Base-by-base conservation (phyloP, 2,888 invertebrate genomes). In the Allacma fusca region DNA sequence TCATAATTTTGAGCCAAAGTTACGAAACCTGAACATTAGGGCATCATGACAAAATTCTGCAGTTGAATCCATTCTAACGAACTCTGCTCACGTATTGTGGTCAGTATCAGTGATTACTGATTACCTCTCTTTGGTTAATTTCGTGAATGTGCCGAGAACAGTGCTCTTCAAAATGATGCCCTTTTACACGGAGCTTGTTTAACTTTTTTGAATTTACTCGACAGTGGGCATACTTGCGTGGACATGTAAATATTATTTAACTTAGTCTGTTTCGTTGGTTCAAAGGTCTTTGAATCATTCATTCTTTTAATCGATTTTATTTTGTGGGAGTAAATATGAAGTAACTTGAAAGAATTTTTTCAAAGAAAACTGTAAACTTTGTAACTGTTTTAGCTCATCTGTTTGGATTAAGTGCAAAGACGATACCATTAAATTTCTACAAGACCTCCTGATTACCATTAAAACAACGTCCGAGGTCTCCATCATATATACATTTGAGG, bases 21-120 rank as follows among this genome's bases (percentile, higher is more conserved):
- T 97, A 81, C 90, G 90, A 80, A 88, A 86, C 44, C 91, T 91
- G 0, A 91, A 92, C 85, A 89, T 93, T 59, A 93, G 95, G 89
- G 88, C 86, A 87, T 81, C 9, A 80, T 84, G 81, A 78, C 79
- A 16, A 29, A 74, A 16, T 81, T 84, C 34, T 78, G 81, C n/a
- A 65, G 72, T 7, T 83, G 82, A 83, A 65, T 83, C 9, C 80
- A 80, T 69, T 80, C 77, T 62, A 81, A 80, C 26, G 81, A 83
- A 16, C 75, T 85, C 19, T 81, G 81, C 12, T 76, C 80, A 80
- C 88, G 94, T 85, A 92, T 93, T 82, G 92, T 92, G 4, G 91
- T 95, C 78, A 98, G 96, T 83, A 93, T 98, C 80, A 91, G 98
- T 84, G 98, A 98, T n/a, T n/a, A n/a, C n/a, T n/a, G n/a, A n/a